These are phyloP conservation scores for Alosa alosa DNA, from an alignment of 2,113 vertebrate genomes.

Conservation along the genomic window DNA sequence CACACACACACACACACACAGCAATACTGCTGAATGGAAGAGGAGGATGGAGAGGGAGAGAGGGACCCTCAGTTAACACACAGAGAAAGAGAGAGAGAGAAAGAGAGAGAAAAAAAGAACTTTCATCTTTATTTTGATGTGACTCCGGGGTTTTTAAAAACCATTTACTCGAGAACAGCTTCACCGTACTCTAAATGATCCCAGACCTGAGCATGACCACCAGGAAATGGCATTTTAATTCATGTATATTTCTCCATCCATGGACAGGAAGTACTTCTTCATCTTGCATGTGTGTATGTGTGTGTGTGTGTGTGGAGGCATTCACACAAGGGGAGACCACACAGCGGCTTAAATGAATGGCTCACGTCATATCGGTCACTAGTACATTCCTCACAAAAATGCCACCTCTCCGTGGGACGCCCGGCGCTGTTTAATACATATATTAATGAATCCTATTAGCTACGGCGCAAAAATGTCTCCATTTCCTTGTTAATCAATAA, in stretches of 20 bases:
- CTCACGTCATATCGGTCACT: background rate
- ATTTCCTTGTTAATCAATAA: slow-evolving; percentile 39
- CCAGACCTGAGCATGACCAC: background rate
- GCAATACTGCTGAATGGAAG: slow-evolving; percentile 10
- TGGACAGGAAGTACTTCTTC: background rate
- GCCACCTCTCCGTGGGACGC: background rate
- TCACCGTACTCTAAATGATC: background rate
- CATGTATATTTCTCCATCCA: background rate
- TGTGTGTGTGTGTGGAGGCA: background rate
- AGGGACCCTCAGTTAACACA: background rate
- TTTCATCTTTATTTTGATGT: slow-evolving; percentile 15
- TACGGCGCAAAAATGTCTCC: slow-evolving; percentile 30
- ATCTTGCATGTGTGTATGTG: background rate
- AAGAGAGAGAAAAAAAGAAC: background rate
- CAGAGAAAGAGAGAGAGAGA: background rate
- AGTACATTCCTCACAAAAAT: slow-evolving; percentile 1
- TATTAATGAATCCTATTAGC: slow-evolving; percentile 45
- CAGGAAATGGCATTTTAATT: slow-evolving; percentile 13
- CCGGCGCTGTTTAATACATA: slow-evolving; percentile 12
- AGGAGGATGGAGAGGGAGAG: background rate
- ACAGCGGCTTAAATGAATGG: slow-evolving; percentile 2
- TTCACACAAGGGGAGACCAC: background rate
- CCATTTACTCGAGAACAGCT: background rate
- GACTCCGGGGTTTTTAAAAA: background rate
- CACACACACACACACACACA: background rate